Evolutionary conservation across 2,888 invertebrate species (phyloP).

Genomic region (Spodoptera picta): DNA sequence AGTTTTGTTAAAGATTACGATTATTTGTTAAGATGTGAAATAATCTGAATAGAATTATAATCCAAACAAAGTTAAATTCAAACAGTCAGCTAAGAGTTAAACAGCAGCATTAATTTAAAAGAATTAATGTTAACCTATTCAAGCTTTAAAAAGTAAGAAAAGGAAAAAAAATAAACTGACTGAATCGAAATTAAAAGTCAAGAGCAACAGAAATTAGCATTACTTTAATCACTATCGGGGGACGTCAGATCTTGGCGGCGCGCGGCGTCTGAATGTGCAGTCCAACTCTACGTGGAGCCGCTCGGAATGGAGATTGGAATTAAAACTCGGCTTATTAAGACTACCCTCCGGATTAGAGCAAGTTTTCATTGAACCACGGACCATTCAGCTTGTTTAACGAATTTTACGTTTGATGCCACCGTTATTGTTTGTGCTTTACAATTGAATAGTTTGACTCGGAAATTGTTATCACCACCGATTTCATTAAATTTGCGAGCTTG

Average conservation of each 20-base stretch:
- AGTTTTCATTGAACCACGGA: constrained; percentile 62
- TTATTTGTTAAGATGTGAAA: too few species aligned
- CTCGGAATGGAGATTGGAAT: constrained; percentile 78
- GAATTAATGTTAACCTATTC: constrained; percentile 39
- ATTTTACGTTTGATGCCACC: constrained; percentile 67
- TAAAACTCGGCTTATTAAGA: constrained; percentile 80
- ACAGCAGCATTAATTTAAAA: constrained; percentile 7
- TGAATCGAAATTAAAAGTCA: constrained; percentile 70
- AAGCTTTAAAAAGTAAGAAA: constrained; percentile 41
- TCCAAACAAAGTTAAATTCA: not conserved
- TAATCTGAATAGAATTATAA: too few species aligned
- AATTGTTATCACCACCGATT: too few species aligned
- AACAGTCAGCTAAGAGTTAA: constrained; percentile 5
- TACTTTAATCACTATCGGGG: constrained; percentile 78
- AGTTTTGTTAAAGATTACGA: too few species aligned
- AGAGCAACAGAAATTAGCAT: constrained; percentile 73
- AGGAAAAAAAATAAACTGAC: constrained; percentile 52
- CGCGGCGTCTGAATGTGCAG: constrained; percentile 75
- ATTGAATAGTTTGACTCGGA: constrained; percentile 5
- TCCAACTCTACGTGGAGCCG: constrained; percentile 65
- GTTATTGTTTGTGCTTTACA: constrained; percentile 37
- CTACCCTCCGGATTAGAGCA: constrained; percentile 70
- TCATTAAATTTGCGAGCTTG: too few species aligned
- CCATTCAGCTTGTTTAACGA: constrained; percentile 64
- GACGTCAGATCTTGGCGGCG: constrained; percentile 69